These are phyloP conservation scores for Arbacia lixula DNA, from an alignment of 53 echinoderm and acorn worm species.

Conservation along the genomic window DNA sequence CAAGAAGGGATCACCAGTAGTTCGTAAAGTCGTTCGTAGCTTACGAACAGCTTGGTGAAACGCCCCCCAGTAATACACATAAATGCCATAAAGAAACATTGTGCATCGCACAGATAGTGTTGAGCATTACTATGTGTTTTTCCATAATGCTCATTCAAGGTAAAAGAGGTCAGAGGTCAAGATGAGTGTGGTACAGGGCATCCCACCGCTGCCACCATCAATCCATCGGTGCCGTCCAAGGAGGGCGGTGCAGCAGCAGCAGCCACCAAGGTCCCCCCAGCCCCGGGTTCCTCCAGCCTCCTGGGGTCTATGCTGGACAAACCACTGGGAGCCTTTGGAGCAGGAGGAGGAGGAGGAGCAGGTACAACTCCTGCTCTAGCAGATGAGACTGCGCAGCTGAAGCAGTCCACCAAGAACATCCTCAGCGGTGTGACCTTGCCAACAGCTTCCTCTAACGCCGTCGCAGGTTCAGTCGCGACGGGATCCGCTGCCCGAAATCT, in stretches of 20 bases:
- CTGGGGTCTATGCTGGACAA: conserved; percentile 36
- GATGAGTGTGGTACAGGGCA: conserved; percentile 72
- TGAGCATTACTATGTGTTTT: not conserved
- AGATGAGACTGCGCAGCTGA: conserved; percentile 17
- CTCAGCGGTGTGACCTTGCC: conserved; percentile 36
- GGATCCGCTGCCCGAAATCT: conserved; percentile 38
- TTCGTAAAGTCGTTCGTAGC: no score
- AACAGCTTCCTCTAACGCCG: not conserved
- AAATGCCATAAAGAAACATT: no score
- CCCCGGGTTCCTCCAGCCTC: conserved; percentile 11
- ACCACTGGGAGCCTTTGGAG: not conserved
- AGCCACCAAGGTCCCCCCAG: conserved; percentile 7
- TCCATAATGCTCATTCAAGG: no score
- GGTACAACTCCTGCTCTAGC: not conserved
- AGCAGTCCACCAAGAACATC: conserved; percentile 41
- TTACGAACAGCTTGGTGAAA: no score
- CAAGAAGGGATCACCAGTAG: no score
- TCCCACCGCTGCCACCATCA: conserved; percentile 19
- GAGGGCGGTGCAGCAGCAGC: conserved; percentile 25
- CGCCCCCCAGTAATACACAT: no score
- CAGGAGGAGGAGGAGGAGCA: not conserved
- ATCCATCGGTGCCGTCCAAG: conserved; percentile 26
- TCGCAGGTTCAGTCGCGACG: conserved; percentile 15
- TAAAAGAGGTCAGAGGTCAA: conserved; percentile 26
- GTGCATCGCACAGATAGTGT: no score